Conservation (phyloP, 2,797 vertebrate genomes). For the Sebastes nivosus region DNA sequence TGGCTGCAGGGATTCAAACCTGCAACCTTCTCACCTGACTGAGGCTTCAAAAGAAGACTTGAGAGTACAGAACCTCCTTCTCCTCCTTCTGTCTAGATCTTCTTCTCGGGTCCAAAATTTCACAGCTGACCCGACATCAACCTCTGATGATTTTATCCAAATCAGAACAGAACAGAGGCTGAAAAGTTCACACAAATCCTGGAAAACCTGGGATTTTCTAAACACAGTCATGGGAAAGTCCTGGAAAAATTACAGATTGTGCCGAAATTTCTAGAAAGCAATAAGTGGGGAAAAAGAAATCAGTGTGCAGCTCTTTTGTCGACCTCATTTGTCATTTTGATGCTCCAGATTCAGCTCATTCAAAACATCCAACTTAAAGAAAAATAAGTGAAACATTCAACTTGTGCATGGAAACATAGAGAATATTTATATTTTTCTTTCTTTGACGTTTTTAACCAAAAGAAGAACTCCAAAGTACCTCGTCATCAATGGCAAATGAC, state of each 20-base stretch:
- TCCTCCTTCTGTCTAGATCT: conserved; percentile 5
- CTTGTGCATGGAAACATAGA: neutral
- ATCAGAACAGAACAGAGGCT: neutral
- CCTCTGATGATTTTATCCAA: neutral
- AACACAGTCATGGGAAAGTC: neutral
- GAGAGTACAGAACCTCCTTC: neutral
- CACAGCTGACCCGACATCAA: neutral
- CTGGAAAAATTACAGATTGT: neutral
- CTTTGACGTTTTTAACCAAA: neutral
- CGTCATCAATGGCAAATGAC: neutral
- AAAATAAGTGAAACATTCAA: neutral
- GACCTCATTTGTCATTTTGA: neutral
- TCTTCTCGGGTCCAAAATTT: neutral
- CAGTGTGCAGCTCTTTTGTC: neutral
- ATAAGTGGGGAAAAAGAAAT: conserved; percentile 9
- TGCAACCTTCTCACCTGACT: conserved; percentile 9
- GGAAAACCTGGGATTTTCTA: neutral
- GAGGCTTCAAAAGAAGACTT: conserved; percentile 12
- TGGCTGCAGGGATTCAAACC: conserved; percentile 23
- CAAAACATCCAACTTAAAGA: neutral
- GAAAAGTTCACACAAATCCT: neutral
- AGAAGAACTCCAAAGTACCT: neutral
- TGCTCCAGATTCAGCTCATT: neutral
- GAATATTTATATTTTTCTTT: neutral
- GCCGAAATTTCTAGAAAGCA: conserved; percentile 7